Evolutionary conservation across 2,888 invertebrate genomes (phyloP).

Genomic region (Microctonus brassicae): DNA sequence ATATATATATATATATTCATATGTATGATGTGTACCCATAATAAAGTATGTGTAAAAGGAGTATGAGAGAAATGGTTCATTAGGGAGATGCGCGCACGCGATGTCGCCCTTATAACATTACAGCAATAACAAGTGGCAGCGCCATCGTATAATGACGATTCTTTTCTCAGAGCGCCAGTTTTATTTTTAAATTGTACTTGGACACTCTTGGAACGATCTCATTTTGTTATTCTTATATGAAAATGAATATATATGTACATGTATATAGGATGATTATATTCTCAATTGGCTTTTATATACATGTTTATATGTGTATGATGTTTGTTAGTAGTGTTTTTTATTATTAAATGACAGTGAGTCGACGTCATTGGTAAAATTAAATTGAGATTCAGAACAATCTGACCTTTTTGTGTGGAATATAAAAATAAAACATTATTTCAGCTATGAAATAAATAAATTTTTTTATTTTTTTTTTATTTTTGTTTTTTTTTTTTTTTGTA

Average conservation of each 20-base stretch:
- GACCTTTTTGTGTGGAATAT: not conserved
- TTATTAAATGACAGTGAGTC: not conserved
- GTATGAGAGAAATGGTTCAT: conserved; percentile 40
- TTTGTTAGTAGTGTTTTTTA: not conserved
- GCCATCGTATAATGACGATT: not conserved
- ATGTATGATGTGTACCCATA: not conserved
- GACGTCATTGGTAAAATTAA: not conserved
- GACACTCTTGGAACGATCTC: not conserved
- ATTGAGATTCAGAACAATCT: conserved; percentile 12
- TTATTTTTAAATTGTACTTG: conserved; percentile 21
- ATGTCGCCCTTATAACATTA: conserved; percentile 42
- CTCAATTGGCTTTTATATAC: conserved; percentile 14
- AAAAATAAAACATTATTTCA: conserved; percentile 4
- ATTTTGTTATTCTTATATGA: not conserved
- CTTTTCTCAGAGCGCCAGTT: conserved; percentile 13
- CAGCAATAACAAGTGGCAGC: conserved; percentile 30
- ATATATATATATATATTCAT: conserved; percentile 24
- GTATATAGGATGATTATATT: not conserved
- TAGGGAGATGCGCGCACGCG: conserved; percentile 47
- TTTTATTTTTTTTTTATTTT: no score
- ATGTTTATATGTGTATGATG: not conserved
- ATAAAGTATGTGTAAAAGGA: conserved; percentile 22
- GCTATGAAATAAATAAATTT: not conserved
- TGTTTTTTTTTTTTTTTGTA: no score
- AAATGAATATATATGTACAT: no score